These are phyloP conservation scores for Pogoniulus pusillus DNA, from an alignment of 2,797 vertebrate genomes.

Conservation along the genomic window DNA sequence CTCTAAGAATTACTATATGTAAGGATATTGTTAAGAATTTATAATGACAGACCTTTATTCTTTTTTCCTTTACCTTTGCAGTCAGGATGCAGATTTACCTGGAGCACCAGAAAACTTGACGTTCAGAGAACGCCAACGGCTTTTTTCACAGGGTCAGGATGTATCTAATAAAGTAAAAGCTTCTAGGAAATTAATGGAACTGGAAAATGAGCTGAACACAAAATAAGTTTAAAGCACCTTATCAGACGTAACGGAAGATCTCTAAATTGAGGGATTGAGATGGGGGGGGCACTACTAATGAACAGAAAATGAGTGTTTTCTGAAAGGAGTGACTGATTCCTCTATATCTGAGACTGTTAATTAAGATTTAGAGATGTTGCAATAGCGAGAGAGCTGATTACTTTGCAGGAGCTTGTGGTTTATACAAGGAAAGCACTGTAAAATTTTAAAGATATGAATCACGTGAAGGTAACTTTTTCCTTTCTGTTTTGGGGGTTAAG, in stretches of 20 bases:
- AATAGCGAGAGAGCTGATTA: slow-evolving; percentile 74
- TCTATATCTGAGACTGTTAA: slow-evolving; percentile 77
- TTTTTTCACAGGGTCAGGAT: slow-evolving; percentile 98
- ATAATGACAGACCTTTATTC: background rate
- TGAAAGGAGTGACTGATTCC: slow-evolving; percentile 73
- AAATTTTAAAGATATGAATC: slow-evolving; percentile 83
- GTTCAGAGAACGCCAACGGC: slow-evolving; percentile 96
- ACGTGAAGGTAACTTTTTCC: slow-evolving; percentile 79
- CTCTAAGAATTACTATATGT: background rate
- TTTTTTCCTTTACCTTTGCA: slow-evolving; percentile 38
- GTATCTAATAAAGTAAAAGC: slow-evolving; percentile 98
- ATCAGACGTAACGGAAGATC: slow-evolving; percentile 24
- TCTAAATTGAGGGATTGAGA: slow-evolving; percentile 27
- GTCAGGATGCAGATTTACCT: slow-evolving; percentile 88
- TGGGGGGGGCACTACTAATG: slow-evolving; percentile 40
- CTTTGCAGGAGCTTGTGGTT: slow-evolving; percentile 77
- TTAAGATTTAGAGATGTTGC: slow-evolving; percentile 77
- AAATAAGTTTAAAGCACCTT: slow-evolving; percentile 81
- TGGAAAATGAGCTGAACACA: slow-evolving; percentile 98
- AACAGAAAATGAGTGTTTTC: slow-evolving; percentile 59
- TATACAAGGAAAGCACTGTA: slow-evolving; percentile 86
- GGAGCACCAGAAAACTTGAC: slow-evolving; percentile 93
- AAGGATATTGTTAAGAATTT: background rate
- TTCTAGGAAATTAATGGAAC: slow-evolving; percentile 94
- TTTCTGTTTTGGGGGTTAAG: slow-evolving; percentile 78